Evolutionary conservation across 2,888 invertebrate genomes (phyloP), one percentile per base, ranked within the genome.

Genomic region (Oeneis ivallda): DNA sequence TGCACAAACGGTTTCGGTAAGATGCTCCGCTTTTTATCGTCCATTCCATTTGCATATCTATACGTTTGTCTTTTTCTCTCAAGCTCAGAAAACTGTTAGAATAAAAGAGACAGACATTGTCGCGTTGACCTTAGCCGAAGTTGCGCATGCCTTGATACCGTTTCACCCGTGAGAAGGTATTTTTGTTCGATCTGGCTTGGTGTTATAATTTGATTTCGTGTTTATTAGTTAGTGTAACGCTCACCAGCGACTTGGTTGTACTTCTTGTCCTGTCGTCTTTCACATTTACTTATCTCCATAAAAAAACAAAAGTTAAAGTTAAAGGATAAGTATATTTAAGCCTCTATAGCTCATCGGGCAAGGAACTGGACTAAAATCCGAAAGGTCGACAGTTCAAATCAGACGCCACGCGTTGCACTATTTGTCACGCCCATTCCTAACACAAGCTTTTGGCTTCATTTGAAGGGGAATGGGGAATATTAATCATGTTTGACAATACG

Each of bases 141-240:
- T 79, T 85, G 87, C 87, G 85, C 84, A 84, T 84, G 85, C 83
- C 83, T 76, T 78, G 79, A 74, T 87, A 86, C 88, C 85, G 87
- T 87, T 86, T 86, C 76, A 77, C 76, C 83, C 85, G 88, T 87
- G 87, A 86, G 87, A 87, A 87, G 87, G 84, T 84, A 89, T 90
- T 89, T 85, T 84, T 83, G 76, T 79, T 79, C 79, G 74, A 76
- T 74, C 71, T 72, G 80, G 80, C 79, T 80, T 81, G 83, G 77
- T 77, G 70, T 78, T 80, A 80, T 82, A 79, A 70, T 72, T 68
- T 68, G 67, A 71, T 74, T 72, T 70, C 45, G 62, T 70, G 61
- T 68, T 67, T 70, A 37, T 52, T 41, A 50, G 47, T 52, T 41
- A 50, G 17, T 56, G 13, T 17, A 19, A 9, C n/a, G 37, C 15